These are phyloP conservation scores for Carcina quercana DNA, from an alignment of 2,888 invertebrate genomes.

Conservation along the genomic window DNA sequence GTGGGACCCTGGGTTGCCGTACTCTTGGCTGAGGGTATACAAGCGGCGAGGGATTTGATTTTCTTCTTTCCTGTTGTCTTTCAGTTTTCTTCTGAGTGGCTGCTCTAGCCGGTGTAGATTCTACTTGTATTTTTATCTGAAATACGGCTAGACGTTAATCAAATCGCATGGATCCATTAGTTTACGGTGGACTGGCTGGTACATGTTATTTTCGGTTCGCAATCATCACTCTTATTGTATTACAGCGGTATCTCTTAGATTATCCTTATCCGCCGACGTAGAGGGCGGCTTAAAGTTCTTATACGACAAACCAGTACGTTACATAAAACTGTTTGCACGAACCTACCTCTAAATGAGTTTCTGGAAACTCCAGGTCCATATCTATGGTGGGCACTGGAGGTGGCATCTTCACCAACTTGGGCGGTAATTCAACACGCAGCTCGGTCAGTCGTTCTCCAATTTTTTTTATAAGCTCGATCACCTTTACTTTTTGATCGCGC, in stretches of 20 bases:
- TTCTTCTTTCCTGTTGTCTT: slow-evolving; percentile 28
- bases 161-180: too few species aligned
- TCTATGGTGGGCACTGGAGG: slow-evolving; percentile 65
- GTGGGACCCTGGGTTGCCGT: slow-evolving; percentile 32
- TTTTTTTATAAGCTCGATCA: slow-evolving; percentile 41
- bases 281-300: too few species aligned
- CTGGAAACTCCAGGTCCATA: slow-evolving; percentile 72
- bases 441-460: slow-evolving; percentile 59
- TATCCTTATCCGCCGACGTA: too few species aligned
- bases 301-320: too few species aligned
- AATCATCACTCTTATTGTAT: too few species aligned
- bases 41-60: too few species aligned
- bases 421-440: slow-evolving; percentile 76
- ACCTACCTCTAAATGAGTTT: slow-evolving; percentile 68
- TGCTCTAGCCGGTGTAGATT: slow-evolving; percentile 18
- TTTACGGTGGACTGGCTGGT: too few species aligned
- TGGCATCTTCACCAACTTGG: slow-evolving; percentile 47
- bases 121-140: slow-evolving; percentile 44
- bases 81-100: slow-evolving; percentile 21
- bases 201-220: too few species aligned
- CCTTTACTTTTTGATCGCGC: slow-evolving; percentile 45
- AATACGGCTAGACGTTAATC: too few species aligned
- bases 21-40: slow-evolving; percentile 34
- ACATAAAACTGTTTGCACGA: neutral
- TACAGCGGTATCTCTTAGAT: too few species aligned